phyloP scores from a whole-genome alignment of 2,797 vertebrate genomes.

The Dipus sagitta region DNA sequence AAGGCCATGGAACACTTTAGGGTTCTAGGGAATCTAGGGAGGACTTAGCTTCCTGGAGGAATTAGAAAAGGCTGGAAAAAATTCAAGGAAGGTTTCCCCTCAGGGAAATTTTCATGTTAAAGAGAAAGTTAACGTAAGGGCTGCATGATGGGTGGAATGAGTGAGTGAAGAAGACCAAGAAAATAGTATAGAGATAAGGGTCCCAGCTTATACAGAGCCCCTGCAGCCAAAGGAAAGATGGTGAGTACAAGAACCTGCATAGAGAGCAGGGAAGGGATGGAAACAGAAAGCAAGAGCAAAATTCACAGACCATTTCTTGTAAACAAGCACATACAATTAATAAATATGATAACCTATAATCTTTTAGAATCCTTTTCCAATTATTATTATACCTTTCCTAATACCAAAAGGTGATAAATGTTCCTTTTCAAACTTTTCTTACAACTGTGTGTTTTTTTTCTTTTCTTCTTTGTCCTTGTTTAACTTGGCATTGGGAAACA shows the following conservation, averaged over 20 bases:
- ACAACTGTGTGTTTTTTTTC: conserved; percentile 30
- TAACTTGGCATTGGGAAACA: conserved; percentile 83
- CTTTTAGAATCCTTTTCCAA: conserved; percentile 31
- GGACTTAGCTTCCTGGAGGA: not conserved
- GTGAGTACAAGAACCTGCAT: not conserved
- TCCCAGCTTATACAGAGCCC: not conserved
- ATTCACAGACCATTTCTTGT: not conserved
- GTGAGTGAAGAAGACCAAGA: not conserved
- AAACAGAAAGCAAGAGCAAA: not conserved
- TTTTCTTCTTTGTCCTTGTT: conserved; percentile 78
- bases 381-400: conserved; percentile 51
- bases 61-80: too few relatives aligned
- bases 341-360: conserved; percentile 17
- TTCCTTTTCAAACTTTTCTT: conserved; percentile 65
- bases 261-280: not conserved
- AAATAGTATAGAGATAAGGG: not conserved
- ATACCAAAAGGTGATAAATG: conserved; percentile 69
- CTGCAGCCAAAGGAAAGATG: not conserved
- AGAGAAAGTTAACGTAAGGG: not conserved
- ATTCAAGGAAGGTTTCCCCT: not conserved
- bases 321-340: not conserved
- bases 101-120: not conserved
- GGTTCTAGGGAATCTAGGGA: not conserved
- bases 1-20: not conserved
- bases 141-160: not conserved